Evolutionary conservation across 1,140 invertebrate species (phyloP), one percentile per base, ranked within the genome.

Genomic region (Drosophila pandora): DNA sequence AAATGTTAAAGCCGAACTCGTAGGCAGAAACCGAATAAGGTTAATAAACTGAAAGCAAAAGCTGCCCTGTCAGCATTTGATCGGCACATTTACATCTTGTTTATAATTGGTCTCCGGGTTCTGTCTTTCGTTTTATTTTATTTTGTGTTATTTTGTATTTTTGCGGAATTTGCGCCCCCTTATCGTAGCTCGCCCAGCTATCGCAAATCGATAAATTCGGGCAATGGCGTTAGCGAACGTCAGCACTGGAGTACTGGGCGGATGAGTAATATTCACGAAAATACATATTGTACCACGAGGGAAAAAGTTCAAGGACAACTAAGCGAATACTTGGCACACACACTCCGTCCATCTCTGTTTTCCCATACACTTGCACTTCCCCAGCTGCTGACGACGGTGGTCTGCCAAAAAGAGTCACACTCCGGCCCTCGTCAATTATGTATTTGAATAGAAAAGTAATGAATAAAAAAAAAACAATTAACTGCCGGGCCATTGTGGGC

Each of bases 41-140:
- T 85, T 87, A 88, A 85, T 78, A 87, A 85, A 85, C 82, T 75
- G 62, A 82, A 65, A 45, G 41, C 54, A 61, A 78, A 82, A 82
- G 32, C 23, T 41, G 65, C 74, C 12, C 43, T 48, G 82, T 85
- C 78, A 82, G 74, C 82, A 62, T 75, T 87, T 60, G 12, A 50
- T 58, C 82, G 81, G 77, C 82, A 85, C 68, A 87, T 87, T 85
- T 85, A 87, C 64, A 78, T 87, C 68, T 77, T 85, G 81, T 85
- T 85, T 87, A 72, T 68, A 82, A 62, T 78, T 73, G 71, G 48
- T 56, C 62, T 32, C 12, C 10, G 34, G 34, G 67, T 72, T 67
- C 67, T 54, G 5, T 48, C 48, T 41, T 43, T 13, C 6, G 37
- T 60, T 65, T n/a, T 48, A 52, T 55, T 74, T 7, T 39, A 47